Evolutionary conservation across 2,888 invertebrate genomes (phyloP).

Genomic region (Lasioglossum leucozonium): DNA sequence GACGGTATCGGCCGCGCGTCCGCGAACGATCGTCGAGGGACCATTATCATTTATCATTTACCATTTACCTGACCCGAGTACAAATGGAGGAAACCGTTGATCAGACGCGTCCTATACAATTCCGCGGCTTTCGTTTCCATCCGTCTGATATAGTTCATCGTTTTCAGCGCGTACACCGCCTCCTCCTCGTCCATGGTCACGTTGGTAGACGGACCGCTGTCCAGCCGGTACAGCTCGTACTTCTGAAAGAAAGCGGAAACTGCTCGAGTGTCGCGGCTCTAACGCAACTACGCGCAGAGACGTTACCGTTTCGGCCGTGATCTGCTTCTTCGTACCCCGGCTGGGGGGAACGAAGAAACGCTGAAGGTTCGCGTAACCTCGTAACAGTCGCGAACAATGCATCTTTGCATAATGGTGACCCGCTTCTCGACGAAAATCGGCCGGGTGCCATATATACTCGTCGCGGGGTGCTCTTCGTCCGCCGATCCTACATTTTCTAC

Average conservation of each 20-base stretch:
- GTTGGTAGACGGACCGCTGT: not conserved
- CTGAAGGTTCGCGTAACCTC: not conserved
- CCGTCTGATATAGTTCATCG: constrained; percentile 67
- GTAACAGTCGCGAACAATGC: not conserved
- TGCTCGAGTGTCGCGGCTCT: too few relatives aligned
- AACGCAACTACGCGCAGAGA: too few relatives aligned
- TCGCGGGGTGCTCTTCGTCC: not conserved
- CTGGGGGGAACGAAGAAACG: not conserved
- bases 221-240: not conserved
- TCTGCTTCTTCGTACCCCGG: constrained; percentile 1
- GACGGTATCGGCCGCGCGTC: too few relatives aligned
- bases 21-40: not conserved
- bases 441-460: not conserved
- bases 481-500: not conserved
- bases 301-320: constrained; percentile 7
- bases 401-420: too few relatives aligned
- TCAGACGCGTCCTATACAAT: not conserved
- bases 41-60: not conserved
- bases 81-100: constrained; percentile 13
- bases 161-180: constrained; percentile 41
- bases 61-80: constrained; percentile 1
- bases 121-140: constrained; percentile 63
- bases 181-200: constrained; percentile 2
- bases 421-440: not conserved
- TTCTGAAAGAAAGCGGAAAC: not conserved